Conservation (phyloP, 2,888 invertebrate species). For the Cryptocheilus praepositus region DNA sequence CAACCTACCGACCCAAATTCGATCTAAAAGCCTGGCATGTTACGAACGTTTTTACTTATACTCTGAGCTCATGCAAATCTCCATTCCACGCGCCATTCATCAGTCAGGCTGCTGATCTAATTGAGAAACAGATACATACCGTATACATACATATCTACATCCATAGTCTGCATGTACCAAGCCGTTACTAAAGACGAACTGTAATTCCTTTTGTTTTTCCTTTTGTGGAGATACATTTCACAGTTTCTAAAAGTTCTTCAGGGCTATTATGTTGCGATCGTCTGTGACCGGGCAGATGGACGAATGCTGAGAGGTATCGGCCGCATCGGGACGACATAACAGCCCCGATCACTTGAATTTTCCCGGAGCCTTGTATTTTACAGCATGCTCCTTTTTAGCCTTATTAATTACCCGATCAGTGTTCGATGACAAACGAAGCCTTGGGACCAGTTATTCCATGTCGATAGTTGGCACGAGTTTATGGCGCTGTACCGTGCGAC, state of each 20-base stretch:
- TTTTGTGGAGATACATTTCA: constrained; percentile 68
- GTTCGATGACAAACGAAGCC: constrained; percentile 52
- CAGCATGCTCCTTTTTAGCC: constrained; percentile 65
- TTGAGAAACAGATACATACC: constrained; percentile 29
- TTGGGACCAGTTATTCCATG: constrained; percentile 55
- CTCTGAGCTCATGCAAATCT: constrained; percentile 47
- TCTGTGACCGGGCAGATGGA: neutral
- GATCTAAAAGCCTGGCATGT: constrained; percentile 54
- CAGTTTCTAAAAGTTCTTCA: constrained; percentile 69
- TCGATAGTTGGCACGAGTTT: constrained; percentile 69
- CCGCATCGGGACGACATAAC: constrained; percentile 55
- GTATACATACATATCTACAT: too few relatives aligned
- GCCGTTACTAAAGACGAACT: constrained; percentile 40
- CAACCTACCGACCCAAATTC: constrained; percentile 39
- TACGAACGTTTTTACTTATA: constrained; percentile 44
- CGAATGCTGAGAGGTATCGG: neutral
- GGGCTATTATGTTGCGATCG: constrained; percentile 64
- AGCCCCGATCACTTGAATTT: constrained; percentile 63
- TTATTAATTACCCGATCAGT: constrained; percentile 50
- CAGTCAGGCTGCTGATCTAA: constrained; percentile 44
- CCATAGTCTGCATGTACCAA: constrained; percentile 66
- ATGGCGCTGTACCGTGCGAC: constrained; percentile 66
- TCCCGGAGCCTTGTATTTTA: constrained; percentile 67
- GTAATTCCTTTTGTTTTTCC: constrained; percentile 47
- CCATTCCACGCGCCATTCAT: constrained; percentile 41